phyloP scores from a whole-genome alignment of 2,113 vertebrate species.

The Heptranchias perlo region DNA sequence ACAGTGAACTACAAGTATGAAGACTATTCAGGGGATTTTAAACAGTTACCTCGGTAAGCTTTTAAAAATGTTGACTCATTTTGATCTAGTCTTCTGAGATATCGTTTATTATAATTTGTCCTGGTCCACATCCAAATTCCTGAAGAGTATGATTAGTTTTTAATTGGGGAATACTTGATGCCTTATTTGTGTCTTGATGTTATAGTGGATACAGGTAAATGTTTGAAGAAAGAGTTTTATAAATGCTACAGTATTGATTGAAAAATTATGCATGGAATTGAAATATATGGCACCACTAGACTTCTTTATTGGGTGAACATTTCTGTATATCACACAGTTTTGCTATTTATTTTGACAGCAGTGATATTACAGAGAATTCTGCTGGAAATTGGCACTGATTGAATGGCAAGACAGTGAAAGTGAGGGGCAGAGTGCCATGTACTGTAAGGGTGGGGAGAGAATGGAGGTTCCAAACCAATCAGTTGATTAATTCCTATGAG shows the following conservation, averaged over 20 bases:
- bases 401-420: not conserved
- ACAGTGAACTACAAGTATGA: conserved; percentile 89
- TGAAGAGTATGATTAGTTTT: not conserved
- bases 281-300: not conserved
- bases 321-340: not conserved
- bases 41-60: conserved; percentile 82
- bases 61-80: not conserved
- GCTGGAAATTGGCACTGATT: not conserved
- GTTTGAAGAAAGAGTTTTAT: not conserved
- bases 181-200: not conserved
- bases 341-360: not conserved
- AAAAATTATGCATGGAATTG: not conserved
- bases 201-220: not conserved
- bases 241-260: not conserved
- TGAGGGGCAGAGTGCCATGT: not conserved
- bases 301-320: not conserved
- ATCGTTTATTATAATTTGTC: not conserved
- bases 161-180: not conserved
- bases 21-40: conserved; percentile 84
- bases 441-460: too few relatives aligned
- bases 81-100: not conserved
- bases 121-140: not conserved
- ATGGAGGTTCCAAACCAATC: not conserved
- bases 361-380: not conserved
- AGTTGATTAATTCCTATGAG: not conserved